phyloP scores from a whole-genome alignment of 2,797 vertebrate genomes.

The Pantherophis vulpinus region DNA sequence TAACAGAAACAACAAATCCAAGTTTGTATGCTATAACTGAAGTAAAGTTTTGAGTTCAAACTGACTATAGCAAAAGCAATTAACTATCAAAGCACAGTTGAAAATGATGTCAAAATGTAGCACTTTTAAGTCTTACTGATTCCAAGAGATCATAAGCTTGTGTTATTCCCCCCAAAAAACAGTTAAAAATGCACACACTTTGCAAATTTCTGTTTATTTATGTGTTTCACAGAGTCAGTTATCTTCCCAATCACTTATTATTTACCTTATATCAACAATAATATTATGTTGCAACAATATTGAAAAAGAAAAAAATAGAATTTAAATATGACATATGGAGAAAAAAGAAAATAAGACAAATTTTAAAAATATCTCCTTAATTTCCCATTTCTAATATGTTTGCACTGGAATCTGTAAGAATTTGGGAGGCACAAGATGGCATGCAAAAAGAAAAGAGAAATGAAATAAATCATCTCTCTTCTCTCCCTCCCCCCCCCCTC shows the following conservation, averaged over 20 bases:
- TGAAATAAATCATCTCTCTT: neutral
- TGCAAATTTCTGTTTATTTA: neutral
- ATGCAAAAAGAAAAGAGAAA: neutral
- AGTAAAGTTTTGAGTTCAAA: conserved; percentile 55
- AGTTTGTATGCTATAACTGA: conserved; percentile 57
- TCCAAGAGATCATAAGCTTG: neutral
- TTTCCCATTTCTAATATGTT: neutral
- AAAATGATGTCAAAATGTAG: conserved; percentile 1
- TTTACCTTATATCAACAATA: neutral
- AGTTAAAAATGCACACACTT: conserved; percentile 27
- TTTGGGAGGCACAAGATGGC: neutral
- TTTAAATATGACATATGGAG: neutral
- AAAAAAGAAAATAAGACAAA: neutral
- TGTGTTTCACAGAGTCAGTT: neutral
- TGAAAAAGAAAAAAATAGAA: neutral
- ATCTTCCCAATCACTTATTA: neutral
- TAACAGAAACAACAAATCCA: conserved; percentile 56
- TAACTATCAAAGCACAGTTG: neutral
- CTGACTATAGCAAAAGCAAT: neutral
- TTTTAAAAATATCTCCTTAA: neutral
- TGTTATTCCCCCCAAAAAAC: neutral
- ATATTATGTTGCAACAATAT: neutral
- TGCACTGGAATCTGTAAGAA: neutral
- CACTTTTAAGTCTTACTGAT: neutral
- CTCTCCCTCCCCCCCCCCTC: no score